These are phyloP conservation scores for Mirza zaza DNA, from an alignment of 2,113 vertebrate genomes.

Conservation along the genomic window DNA sequence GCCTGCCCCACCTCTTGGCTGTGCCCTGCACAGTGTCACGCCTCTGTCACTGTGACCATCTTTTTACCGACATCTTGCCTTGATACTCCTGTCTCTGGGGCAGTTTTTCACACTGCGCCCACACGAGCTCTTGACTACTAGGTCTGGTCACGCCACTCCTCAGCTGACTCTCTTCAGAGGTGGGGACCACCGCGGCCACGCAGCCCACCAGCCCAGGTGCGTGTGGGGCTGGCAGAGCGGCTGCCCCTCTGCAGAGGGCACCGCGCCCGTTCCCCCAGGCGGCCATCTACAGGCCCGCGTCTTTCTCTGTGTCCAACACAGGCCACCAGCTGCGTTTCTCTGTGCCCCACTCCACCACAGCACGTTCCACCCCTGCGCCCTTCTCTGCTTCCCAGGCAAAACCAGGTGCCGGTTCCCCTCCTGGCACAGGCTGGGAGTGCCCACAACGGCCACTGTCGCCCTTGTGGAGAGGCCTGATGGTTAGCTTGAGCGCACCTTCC, in stretches of 20 bases:
- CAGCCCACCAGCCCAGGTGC: too few relatives aligned
- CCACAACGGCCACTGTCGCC: rapidly evolving
- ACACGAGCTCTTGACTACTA: rapidly evolving
- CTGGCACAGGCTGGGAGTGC: background rate
- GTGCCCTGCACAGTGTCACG: rapidly evolving
- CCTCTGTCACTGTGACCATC: rapidly evolving
- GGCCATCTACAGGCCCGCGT: rapidly evolving
- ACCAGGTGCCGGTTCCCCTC: background rate
- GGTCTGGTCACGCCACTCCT: too few relatives aligned
- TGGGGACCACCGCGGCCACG: rapidly evolving
- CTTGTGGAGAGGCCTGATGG: rapidly evolving
- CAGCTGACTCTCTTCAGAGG: background rate
- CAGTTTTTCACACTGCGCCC: rapidly evolving
- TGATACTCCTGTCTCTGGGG: background rate
- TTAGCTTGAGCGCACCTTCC: background rate
- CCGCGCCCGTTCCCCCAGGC: background rate
- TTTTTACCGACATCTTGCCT: background rate
- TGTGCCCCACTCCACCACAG: rapidly evolving
- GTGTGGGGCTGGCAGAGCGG: background rate
- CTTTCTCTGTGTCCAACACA: background rate
- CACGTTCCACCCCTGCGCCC: background rate
- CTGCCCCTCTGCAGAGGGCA: background rate
- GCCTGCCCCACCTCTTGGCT: background rate
- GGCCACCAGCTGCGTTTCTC: background rate
- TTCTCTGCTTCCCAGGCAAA: background rate